phyloP scores from a whole-genome alignment of 2,888 invertebrate genomes.

The Quadroppia sp. region DNA sequence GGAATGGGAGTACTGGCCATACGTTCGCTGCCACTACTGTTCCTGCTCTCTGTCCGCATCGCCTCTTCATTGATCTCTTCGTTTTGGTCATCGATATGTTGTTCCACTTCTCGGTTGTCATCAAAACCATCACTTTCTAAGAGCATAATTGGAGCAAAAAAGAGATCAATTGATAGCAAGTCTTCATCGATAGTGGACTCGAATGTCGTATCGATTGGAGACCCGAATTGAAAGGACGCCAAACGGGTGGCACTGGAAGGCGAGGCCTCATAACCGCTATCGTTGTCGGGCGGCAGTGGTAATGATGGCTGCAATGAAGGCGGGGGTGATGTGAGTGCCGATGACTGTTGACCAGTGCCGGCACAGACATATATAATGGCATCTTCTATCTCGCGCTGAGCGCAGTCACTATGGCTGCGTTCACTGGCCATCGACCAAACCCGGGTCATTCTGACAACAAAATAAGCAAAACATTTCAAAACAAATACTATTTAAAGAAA shows the following conservation, averaged over 20 bases:
- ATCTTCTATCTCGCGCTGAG: background rate
- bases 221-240: background rate
- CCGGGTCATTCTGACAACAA: slow-evolving; percentile 12
- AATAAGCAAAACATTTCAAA: background rate
- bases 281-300: background rate
- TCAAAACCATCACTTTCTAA: background rate
- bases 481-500: background rate
- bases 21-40: background rate
- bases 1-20: background rate
- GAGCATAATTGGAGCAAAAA: slow-evolving; percentile 3
- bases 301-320: background rate
- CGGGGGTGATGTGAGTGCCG: background rate
- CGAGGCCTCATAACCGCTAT: slow-evolving; percentile 14
- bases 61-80: background rate
- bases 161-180: background rate
- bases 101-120: background rate
- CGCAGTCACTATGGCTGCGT: background rate
- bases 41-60: background rate
- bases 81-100: background rate
- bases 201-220: background rate
- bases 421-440: slow-evolving; percentile 34
- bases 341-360: background rate
- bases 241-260: slow-evolving; percentile 19
- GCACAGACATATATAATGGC: background rate
- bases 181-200: background rate